Conservation (phyloP, 2,113 vertebrate species). For the Corythornis vintsioides region DNA sequence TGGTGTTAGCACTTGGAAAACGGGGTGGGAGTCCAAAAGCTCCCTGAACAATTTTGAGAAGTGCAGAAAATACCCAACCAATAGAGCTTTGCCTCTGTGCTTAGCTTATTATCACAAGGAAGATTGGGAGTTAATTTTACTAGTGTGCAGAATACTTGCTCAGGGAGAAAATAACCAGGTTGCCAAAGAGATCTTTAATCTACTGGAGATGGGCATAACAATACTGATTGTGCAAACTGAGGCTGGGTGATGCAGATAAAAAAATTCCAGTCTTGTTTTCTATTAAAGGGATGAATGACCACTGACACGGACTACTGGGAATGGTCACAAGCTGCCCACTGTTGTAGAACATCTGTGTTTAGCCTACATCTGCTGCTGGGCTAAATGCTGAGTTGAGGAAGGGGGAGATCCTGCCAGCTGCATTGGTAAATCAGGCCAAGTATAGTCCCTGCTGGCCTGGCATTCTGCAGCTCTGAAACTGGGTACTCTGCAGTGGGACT, state of each 20-base stretch:
- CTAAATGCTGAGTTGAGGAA: neutral
- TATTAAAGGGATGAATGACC: neutral
- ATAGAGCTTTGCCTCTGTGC: neutral
- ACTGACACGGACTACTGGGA: neutral
- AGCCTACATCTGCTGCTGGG: neutral
- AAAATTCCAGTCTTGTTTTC: neutral
- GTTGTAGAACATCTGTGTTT: fast-evolving
- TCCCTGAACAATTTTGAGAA: neutral
- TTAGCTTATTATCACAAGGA: slow-evolving; percentile 12
- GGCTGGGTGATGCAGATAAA: neutral
- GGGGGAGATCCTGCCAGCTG: neutral
- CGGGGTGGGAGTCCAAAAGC: neutral
- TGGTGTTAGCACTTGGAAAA: neutral
- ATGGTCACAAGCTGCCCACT: neutral
- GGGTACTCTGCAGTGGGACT: neutral
- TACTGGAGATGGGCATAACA: slow-evolving; percentile 23
- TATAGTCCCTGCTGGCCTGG: neutral
- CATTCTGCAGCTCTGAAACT: neutral
- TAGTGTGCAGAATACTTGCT: slow-evolving; percentile 12
- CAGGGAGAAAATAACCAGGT: slow-evolving; percentile 22
- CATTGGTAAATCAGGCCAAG: neutral
- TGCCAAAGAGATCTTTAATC: slow-evolving; percentile 44
- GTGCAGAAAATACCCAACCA: neutral
- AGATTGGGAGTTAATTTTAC: slow-evolving; percentile 29
- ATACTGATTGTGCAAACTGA: neutral